A percentile compares a stretch with the other conserved stretches of the same genome.
phyloP scores from a whole-genome alignment of 1,140 invertebrate species.

The Brachionus rubens region DNA sequence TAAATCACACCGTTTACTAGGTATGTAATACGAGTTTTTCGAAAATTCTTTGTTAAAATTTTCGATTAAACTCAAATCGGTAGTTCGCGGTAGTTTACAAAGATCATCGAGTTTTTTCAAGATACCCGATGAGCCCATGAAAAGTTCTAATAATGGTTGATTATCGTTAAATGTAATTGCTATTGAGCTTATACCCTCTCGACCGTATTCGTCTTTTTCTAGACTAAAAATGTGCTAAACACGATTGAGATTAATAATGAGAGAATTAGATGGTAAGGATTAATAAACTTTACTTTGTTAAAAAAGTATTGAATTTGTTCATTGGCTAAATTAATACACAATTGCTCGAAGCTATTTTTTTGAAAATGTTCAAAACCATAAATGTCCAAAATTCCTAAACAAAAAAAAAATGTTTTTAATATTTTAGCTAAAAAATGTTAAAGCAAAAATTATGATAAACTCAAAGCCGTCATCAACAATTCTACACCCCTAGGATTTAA shows the following conservation, averaged over 20 bases:
- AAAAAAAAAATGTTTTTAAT: neutral
- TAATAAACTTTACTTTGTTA: constrained; percentile 75
- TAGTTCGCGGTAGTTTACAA: constrained; percentile 73
- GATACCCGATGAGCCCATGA: constrained; percentile 62
- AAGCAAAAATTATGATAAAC: too few relatives aligned
- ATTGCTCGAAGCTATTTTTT: constrained; percentile 73
- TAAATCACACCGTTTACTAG: constrained; percentile 59
- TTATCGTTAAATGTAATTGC: constrained; percentile 75
- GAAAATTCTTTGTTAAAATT: constrained; percentile 62
- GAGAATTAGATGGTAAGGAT: neutral
- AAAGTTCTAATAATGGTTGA: constrained; percentile 71
- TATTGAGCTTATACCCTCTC: constrained; percentile 71
- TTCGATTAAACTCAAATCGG: constrained; percentile 64
- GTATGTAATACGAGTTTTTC: constrained; percentile 10
- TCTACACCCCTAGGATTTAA: too few relatives aligned
- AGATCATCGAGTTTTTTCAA: constrained; percentile 69
- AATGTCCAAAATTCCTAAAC: constrained; percentile 67
- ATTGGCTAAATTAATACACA: constrained; percentile 92
- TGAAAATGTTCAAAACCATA: constrained; percentile 70
- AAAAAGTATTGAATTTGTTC: constrained; percentile 76
- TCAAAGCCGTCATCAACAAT: too few relatives aligned
- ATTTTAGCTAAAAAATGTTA: neutral
- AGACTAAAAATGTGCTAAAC: constrained; percentile 71
- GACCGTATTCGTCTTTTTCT: constrained; percentile 72
- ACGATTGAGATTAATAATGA: too few relatives aligned